Evolutionary conservation across 2,797 vertebrate species (phyloP).

Genomic region (Toxotes lorentzi): DNA sequence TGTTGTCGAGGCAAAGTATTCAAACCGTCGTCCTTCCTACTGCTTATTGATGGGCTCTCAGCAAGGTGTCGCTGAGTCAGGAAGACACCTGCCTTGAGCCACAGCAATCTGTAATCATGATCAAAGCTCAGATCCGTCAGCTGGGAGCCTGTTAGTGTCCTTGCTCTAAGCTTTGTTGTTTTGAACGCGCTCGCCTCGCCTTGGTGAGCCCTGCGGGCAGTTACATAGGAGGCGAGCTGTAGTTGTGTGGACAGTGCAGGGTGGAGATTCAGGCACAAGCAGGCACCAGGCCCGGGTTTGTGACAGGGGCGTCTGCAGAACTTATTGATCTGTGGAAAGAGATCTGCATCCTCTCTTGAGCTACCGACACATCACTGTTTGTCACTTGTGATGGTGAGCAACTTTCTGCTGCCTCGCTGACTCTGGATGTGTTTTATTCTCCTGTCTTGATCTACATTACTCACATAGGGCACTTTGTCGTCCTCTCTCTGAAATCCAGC

Average conservation of each 20-base stretch:
- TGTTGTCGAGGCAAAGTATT: conserved; percentile 50
- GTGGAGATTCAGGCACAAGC: conserved; percentile 31
- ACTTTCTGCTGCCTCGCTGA: conserved; percentile 11
- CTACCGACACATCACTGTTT: conserved; percentile 34
- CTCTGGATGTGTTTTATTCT: conserved; percentile 21
- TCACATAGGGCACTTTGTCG: conserved; percentile 11
- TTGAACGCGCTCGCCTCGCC: conserved; percentile 25
- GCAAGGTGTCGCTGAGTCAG: conserved; percentile 65
- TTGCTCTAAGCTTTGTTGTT: conserved; percentile 65
- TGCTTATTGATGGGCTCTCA: conserved; percentile 67
- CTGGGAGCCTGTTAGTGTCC: conserved; percentile 56
- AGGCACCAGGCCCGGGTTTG: conserved; percentile 43
- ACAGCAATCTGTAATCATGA: conserved; percentile 70
- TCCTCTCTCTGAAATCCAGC: conserved; percentile 32
- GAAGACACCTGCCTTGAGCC: conserved; percentile 71
- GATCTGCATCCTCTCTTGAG: conserved; percentile 53
- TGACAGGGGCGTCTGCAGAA: conserved; percentile 46
- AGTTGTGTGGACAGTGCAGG: conserved; percentile 37
- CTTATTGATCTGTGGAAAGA: conserved; percentile 71
- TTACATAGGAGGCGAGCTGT: conserved; percentile 20
- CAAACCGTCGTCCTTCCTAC: conserved; percentile 51
- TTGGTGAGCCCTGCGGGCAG: conserved; percentile 53
- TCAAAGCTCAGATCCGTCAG: conserved; percentile 74
- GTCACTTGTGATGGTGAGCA: conserved; percentile 37
- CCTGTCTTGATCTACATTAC: conserved; percentile 25